phyloP scores from a whole-genome alignment of 1,140 invertebrate genomes.

The Wiebesia pumilae region DNA sequence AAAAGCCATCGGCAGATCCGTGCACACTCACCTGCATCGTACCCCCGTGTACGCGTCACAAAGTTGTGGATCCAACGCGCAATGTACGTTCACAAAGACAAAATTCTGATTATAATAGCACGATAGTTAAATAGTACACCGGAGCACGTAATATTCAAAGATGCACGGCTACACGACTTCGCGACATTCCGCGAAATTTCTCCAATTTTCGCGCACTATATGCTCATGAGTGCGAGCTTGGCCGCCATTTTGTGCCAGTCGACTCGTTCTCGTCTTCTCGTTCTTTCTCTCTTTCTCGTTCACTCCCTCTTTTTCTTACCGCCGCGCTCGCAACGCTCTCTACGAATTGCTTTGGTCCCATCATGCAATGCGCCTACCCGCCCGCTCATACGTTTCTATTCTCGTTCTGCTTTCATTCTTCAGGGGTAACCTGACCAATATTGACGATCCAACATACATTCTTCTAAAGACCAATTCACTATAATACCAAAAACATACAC shows the following conservation, averaged over 20 bases:
- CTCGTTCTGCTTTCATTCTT: not conserved
- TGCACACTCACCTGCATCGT: slow-evolving; percentile 74
- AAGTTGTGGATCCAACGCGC: slow-evolving; percentile 49
- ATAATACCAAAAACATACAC: not conserved
- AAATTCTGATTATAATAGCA: slow-evolving; percentile 3
- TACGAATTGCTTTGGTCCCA: slow-evolving; percentile 51
- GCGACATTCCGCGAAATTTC: slow-evolving; percentile 65
- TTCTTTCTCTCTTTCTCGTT: slow-evolving; percentile 51
- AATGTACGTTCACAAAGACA: not conserved
- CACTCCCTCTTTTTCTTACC: slow-evolving; percentile 55
- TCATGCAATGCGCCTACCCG: slow-evolving; percentile 61
- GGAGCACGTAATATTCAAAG: slow-evolving; percentile 43
- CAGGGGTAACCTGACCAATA: slow-evolving; percentile 15
- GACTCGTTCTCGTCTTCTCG: slow-evolving; percentile 63
- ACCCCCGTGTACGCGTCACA: slow-evolving; percentile 70
- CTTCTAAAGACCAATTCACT: not conserved
- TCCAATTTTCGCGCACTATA: slow-evolving; percentile 69
- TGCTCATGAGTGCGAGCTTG: slow-evolving; percentile 63
- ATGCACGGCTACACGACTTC: slow-evolving; percentile 50
- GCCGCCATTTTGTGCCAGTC: slow-evolving; percentile 71
- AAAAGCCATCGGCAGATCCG: slow-evolving; percentile 50
- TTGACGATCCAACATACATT: not conserved
- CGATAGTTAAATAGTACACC: not conserved
- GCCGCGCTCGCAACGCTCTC: slow-evolving; percentile 37
- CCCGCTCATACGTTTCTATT: slow-evolving; percentile 16